Percentiles rank a stretch among this genome's conserved stretches.
phyloP scores from a whole-genome alignment of 1,140 invertebrate species.

The Rhagoletis zephyria region DNA sequence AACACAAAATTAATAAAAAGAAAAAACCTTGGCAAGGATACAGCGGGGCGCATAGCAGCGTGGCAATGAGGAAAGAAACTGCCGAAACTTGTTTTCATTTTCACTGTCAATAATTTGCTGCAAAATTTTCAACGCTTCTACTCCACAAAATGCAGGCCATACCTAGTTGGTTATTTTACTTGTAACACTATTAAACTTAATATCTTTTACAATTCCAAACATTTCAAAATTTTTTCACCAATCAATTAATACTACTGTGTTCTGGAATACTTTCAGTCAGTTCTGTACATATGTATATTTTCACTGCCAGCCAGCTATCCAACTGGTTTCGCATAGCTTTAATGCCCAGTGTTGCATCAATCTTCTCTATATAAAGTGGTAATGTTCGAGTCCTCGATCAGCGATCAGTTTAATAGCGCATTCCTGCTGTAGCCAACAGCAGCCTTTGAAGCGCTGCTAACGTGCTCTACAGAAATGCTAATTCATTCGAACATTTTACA shows the following conservation, averaged over 20 bases:
- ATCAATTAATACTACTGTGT: neutral
- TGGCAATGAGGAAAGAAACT: neutral
- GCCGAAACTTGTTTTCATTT: neutral
- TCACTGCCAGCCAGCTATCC: neutral
- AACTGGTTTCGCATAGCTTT: neutral
- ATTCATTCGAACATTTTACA: too few species aligned
- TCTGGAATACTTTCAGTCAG: neutral
- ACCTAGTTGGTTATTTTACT: neutral
- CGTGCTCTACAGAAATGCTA: too few species aligned
- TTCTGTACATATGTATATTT: neutral
- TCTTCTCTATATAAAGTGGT: neutral
- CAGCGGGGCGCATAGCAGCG: neutral
- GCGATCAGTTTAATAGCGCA: neutral
- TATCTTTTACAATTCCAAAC: neutral
- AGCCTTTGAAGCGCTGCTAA: too few species aligned
- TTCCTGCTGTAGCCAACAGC: slow-evolving; percentile 4
- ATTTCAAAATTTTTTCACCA: neutral
- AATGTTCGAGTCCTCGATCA: slow-evolving; percentile 14
- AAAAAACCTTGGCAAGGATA: neutral
- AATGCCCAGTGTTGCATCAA: neutral
- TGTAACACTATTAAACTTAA: neutral
- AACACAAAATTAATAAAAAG: neutral
- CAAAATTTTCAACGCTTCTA: neutral
- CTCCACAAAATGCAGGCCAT: neutral
- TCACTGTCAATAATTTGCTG: neutral